A percentile compares a stretch with the other conserved stretches of the same genome.
phyloP scores from a whole-genome alignment of 2,113 vertebrate genomes.

The Notothenia rossii region DNA sequence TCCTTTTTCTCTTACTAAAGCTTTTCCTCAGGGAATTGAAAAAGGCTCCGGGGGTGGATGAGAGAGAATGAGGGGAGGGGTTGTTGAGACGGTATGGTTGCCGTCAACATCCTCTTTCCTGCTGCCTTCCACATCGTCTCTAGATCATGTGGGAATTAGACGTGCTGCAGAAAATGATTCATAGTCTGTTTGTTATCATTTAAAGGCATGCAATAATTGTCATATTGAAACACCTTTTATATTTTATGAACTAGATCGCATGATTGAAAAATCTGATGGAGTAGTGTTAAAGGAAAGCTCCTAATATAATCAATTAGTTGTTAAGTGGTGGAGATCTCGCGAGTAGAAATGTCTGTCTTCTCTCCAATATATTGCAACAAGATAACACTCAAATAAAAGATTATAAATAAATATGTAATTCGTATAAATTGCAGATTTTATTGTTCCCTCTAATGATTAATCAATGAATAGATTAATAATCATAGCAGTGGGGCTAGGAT shows the following conservation, averaged over 20 bases:
- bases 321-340: too few species aligned
- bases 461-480: not conserved
- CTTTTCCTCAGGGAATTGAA: constrained; percentile 27
- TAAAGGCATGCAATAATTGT: constrained; percentile 1
- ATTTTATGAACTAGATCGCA: constrained; percentile 25
- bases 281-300: not conserved
- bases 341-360: too few species aligned
- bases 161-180: constrained; percentile 3
- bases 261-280: constrained; percentile 29
- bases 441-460: not conserved
- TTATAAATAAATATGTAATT: not conserved
- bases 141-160: constrained; percentile 17
- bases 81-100: constrained; percentile 16
- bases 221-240: not conserved
- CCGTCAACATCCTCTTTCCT: constrained; percentile 17
- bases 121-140: not conserved
- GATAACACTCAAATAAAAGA: not conserved
- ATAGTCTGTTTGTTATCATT: not conserved
- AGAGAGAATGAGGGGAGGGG: constrained; percentile 18
- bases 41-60: constrained; percentile 18
- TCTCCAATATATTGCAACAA: too few species aligned
- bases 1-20: constrained; percentile 17
- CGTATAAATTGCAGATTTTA: not conserved
- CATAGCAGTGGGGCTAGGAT: not conserved
- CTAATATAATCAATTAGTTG: too few species aligned